Evolutionary conservation across 2,113 vertebrate genomes (phyloP).

Genomic region (Philantomba maxwellii): DNA sequence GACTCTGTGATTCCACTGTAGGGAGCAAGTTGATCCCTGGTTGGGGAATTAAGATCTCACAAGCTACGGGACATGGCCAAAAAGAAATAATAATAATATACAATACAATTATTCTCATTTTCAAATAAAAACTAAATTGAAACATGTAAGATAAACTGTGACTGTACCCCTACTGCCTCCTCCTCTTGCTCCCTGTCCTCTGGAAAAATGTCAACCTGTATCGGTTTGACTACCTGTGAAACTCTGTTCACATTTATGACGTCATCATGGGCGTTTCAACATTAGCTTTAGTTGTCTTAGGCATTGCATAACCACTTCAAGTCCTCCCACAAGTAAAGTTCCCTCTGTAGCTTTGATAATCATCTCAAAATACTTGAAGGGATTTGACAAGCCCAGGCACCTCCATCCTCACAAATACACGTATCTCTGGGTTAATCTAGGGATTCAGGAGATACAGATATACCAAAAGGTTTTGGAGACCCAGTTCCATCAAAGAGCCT

Average conservation of each 20-base stretch:
- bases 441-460: neutral
- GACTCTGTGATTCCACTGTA: neutral
- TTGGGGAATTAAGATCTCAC: neutral
- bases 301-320: neutral
- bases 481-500: neutral
- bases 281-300: neutral
- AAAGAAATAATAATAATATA: neutral
- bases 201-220: neutral
- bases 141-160: neutral
- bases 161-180: neutral
- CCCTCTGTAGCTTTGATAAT: neutral
- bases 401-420: neutral
- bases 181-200: neutral
- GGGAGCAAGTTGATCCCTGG: neutral
- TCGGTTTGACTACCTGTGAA: neutral
- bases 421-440: neutral
- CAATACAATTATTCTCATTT: neutral
- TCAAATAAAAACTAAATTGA: neutral
- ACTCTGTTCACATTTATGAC: neutral
- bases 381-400: neutral
- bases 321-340: neutral
- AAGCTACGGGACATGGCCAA: neutral
- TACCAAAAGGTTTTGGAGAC: neutral
- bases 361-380: neutral
- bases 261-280: neutral